These are phyloP conservation scores for Diachasmimorpha longicaudata DNA, from an alignment of 1,140 invertebrate genomes.

Conservation along the genomic window DNA sequence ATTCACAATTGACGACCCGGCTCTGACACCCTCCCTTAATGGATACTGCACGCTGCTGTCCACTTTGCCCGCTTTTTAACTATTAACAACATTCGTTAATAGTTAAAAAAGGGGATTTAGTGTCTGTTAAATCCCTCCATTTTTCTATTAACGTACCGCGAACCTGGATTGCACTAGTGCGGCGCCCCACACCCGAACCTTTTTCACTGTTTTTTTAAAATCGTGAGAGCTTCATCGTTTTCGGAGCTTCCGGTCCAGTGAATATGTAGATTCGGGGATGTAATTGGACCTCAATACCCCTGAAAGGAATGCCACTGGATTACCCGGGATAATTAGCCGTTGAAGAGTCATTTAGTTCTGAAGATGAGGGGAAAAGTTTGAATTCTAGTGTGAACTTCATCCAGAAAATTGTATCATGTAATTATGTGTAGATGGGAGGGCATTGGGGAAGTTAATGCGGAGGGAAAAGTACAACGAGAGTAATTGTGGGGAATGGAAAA, in stretches of 20 bases:
- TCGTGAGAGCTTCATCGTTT: neutral
- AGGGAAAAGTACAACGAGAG: neutral
- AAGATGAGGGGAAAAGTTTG: neutral
- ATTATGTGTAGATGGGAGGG: neutral
- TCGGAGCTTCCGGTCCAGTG: too few relatives aligned
- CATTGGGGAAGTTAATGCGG: neutral
- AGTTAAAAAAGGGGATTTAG: too few relatives aligned
- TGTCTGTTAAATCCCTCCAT: too few relatives aligned
- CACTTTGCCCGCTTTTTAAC: too few relatives aligned
- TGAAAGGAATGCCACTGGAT: neutral
- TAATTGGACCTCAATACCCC: neutral
- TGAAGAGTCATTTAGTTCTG: neutral
- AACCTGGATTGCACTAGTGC: too few relatives aligned
- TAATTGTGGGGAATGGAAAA: neutral
- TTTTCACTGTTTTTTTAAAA: neutral
- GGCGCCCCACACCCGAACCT: too few relatives aligned
- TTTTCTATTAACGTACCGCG: too few relatives aligned
- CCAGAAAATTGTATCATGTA: constrained; percentile 7
- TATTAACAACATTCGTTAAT: too few relatives aligned
- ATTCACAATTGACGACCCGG: too few relatives aligned
- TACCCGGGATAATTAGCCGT: neutral
- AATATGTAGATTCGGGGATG: neutral
- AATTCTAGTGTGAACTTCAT: neutral
- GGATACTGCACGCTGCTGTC: too few relatives aligned
- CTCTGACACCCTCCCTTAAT: too few relatives aligned